phyloP scores from a whole-genome alignment of 2,797 vertebrate species.

The Neosilurus mollespiculum region DNA sequence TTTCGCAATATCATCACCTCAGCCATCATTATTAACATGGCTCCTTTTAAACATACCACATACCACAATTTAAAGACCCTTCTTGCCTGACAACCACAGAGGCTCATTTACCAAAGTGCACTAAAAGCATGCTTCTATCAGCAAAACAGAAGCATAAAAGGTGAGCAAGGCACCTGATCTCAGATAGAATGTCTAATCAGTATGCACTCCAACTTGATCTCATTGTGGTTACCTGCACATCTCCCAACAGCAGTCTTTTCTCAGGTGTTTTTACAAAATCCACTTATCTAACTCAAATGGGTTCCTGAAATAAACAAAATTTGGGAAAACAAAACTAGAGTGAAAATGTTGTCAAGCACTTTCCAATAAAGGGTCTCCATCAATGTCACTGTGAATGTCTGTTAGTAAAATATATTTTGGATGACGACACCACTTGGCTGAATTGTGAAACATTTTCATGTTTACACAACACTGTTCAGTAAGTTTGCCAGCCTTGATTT shows the following conservation, averaged over 20 bases:
- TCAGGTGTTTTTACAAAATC: constrained; percentile 2
- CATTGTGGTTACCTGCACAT: constrained; percentile 26
- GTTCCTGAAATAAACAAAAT: constrained; percentile 71
- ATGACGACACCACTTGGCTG: not conserved
- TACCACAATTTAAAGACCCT: constrained; percentile 56
- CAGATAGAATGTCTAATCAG: constrained; percentile 43
- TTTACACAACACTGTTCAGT: not conserved
- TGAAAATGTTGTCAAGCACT: not conserved
- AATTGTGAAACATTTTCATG: not conserved
- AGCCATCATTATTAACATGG: constrained; percentile 68
- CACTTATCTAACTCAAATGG: constrained; percentile 70
- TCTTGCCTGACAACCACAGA: constrained; percentile 59
- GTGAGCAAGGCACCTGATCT: constrained; percentile 58
- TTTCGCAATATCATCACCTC: constrained; percentile 73
- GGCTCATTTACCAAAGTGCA: constrained; percentile 72
- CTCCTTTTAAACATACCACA: constrained; percentile 69
- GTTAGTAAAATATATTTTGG: not conserved
- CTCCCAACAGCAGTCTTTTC: constrained; percentile 16
- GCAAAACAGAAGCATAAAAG: constrained; percentile 62
- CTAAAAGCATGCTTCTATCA: constrained; percentile 65
- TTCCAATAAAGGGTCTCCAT: not conserved
- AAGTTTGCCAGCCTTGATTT: not conserved
- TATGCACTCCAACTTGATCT: constrained; percentile 31
- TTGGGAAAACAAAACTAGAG: constrained; percentile 57
- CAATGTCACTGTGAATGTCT: not conserved